Evolutionary conservation across 2,888 invertebrate genomes (phyloP), one percentile per base, ranked within the genome.

Genomic region (Poecilus cupreus): DNA sequence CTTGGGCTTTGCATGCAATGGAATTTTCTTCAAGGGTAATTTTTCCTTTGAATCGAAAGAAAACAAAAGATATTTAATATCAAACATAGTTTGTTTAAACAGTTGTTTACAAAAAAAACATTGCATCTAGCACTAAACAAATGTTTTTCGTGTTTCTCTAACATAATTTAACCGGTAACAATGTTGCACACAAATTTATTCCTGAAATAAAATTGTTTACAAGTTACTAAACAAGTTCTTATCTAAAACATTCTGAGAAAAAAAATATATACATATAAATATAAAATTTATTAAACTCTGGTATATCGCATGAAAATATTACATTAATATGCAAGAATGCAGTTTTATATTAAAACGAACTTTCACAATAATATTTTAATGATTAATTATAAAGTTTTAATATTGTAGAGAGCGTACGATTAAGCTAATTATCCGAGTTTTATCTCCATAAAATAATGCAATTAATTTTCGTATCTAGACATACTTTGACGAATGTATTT

Each of bases 11-110:
- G 26, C 60, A 60, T 60, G 26, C 26, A 26, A 60, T 26, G 2
- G 26, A 60, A 60, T 60, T 60, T 60, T 54, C 60, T n/a, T 32
- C n/a, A 2, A n/a, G 26, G 24, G 60, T 60, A 60, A 26, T 60
- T 60, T 60, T 60, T 60, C 60, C 13, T 60, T 26, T 60, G 60
- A 60, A 60, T 60, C 26, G 60, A 60, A 60, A 60, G 60, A 60
- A 60, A 60, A 60, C 60, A 60, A 60, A 3, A 13, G 26, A 60
- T 60, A 60, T 60, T 26, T 60, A 60, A 60, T 60, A 60, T n/a
- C n/a, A n/a, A n/a, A n/a, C n/a, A n/a, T n/a, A 60, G 13, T 26
- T 60, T 26, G 60, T 60, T 60, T 60, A 60, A 13, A 60, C 60
- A 60, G 60, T 13, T 60, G 60, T 24, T 11, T 32, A 13, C 43